Conservation (phyloP, 1,140 invertebrate genomes). For the Cardiocondyla obscurior region DNA sequence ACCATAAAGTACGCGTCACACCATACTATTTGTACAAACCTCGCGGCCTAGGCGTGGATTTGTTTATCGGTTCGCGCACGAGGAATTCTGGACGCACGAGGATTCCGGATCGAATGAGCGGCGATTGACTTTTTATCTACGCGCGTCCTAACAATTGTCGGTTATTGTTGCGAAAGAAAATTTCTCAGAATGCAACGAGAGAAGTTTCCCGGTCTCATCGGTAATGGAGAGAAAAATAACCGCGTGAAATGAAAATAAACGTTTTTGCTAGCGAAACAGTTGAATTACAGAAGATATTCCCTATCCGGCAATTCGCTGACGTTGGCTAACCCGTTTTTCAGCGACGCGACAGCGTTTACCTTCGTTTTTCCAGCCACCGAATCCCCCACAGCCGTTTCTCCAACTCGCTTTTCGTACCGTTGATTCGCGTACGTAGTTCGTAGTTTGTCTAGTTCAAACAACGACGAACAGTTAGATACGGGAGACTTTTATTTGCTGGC, state of each 20-base stretch:
- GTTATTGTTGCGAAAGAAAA: background rate
- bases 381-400: background rate
- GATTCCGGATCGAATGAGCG: background rate
- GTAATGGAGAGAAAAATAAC: background rate
- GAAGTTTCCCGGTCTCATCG: no score
- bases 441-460: slow-evolving; percentile 34
- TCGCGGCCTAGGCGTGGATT: slow-evolving; percentile 36
- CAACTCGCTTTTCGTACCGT: background rate
- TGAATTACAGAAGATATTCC: background rate
- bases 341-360: background rate
- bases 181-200: no score
- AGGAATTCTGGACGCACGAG: background rate
- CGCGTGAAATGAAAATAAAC: background rate
- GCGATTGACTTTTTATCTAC: background rate
- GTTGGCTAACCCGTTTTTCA: background rate
- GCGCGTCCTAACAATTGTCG: no score
- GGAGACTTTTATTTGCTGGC: slow-evolving; percentile 38
- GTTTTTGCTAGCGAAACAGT: background rate
- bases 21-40: slow-evolving; percentile 39
- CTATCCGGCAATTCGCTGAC: background rate
- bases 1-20: slow-evolving; percentile 79
- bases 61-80: slow-evolving; percentile 30
- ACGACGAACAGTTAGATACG: slow-evolving; percentile 34
- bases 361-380: slow-evolving; percentile 25
- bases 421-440: slow-evolving; percentile 30